These are phyloP conservation scores for Patella depressa DNA, from an alignment of 2,888 invertebrate species.

Conservation along the genomic window DNA sequence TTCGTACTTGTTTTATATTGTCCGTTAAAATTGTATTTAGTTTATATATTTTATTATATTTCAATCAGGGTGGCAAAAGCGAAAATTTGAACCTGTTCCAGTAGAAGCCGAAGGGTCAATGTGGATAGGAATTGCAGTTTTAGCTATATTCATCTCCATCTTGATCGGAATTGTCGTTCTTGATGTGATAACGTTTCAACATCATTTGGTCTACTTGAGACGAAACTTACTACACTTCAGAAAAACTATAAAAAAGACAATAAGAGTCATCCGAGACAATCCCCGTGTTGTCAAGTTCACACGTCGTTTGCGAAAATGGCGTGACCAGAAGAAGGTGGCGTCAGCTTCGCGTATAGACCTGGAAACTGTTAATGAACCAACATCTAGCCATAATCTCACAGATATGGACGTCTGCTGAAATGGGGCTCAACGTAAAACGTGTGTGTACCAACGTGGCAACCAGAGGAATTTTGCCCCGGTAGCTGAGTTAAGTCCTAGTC, in stretches of 20 bases:
- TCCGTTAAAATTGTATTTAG: too few relatives aligned
- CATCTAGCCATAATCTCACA: too few relatives aligned
- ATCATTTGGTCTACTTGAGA: conserved; percentile 2
- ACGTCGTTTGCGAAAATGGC: background rate
- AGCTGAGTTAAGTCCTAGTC: too few relatives aligned
- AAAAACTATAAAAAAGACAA: background rate
- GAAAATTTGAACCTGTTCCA: background rate
- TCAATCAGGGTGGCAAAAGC: background rate
- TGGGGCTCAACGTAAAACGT: too few relatives aligned
- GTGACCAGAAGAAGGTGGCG: background rate
- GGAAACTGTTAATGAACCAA: too few relatives aligned
- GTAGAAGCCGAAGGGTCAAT: background rate
- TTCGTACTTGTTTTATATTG: too few relatives aligned
- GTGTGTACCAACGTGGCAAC: too few relatives aligned
- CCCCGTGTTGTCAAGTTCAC: background rate
- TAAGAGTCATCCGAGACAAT: background rate
- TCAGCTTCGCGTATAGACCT: too few relatives aligned
- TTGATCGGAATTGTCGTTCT: background rate
- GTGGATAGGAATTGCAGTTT: background rate
- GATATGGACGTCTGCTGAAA: too few relatives aligned
- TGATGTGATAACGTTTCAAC: background rate
- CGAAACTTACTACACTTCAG: background rate
- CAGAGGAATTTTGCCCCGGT: too few relatives aligned
- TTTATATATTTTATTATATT: too few relatives aligned
- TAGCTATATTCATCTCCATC: background rate